Conservation (phyloP, 2,888 invertebrate genomes). For the Pandemis cinnamomeana region DNA sequence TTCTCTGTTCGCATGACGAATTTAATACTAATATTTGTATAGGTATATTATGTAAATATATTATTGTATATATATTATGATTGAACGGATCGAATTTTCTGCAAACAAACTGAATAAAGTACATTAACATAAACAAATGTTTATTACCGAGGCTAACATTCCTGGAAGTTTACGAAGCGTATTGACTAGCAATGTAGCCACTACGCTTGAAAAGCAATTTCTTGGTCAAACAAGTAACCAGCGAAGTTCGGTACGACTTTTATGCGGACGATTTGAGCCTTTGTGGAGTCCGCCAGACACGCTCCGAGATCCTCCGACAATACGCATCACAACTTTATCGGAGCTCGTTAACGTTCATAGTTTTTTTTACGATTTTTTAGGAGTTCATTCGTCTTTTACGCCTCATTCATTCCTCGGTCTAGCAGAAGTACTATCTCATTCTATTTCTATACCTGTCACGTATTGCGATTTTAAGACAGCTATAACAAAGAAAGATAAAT, state of each 20-base stretch:
- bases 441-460: conserved; percentile 3
- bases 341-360: conserved; percentile 10
- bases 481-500: not conserved
- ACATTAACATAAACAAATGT: conserved; percentile 30
- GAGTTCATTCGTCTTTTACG: conserved; percentile 15
- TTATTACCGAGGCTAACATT: conserved; percentile 13
- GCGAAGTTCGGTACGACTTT: conserved; percentile 25
- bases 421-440: not conserved
- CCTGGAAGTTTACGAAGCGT: conserved; percentile 24
- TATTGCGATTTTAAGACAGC: not conserved
- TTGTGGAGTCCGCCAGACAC: conserved; percentile 31
- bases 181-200: conserved; percentile 24
- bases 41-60: too few species aligned
- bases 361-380: conserved; percentile 20
- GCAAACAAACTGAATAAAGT: conserved; percentile 28
- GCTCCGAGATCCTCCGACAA: not conserved
- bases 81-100: not conserved
- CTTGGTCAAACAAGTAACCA: conserved; percentile 41
- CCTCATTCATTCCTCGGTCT: not conserved
- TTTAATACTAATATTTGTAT: too few species aligned
- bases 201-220: conserved; percentile 38
- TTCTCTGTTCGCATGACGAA: too few species aligned
- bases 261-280: conserved; percentile 33
- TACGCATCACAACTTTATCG: conserved; percentile 4
- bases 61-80: not conserved